Conservation (phyloP, 64 coral and sea anemone species). For the Dendrophyllia cribrosa region DNA sequence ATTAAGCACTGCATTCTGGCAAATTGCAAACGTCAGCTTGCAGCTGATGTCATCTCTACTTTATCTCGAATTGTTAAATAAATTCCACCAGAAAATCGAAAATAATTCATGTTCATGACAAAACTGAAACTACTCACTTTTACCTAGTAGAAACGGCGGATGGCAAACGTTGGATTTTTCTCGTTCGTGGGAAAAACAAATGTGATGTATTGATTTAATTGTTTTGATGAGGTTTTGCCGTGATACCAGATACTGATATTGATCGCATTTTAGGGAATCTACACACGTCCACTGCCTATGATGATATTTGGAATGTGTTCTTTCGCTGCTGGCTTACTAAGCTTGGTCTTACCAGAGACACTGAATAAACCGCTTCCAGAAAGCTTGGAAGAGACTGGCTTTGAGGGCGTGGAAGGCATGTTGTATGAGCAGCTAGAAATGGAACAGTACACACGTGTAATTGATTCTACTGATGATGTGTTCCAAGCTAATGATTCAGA, state of each 20-base stretch:
- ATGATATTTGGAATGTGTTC: slow-evolving; percentile 96
- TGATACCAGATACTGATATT: not conserved
- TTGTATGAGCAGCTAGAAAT: slow-evolving; percentile 79
- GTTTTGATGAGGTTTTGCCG: no score
- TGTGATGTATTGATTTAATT: no score
- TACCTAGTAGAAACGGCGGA: no score
- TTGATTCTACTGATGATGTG: slow-evolving; percentile 65
- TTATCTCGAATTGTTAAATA: no score
- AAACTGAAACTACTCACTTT: no score
- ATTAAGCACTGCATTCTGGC: no score
- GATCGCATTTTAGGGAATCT: slow-evolving; percentile 71
- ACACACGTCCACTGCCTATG: slow-evolving; percentile 92
- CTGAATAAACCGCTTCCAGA: slow-evolving; percentile 94
- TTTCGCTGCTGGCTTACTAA: slow-evolving; percentile 80
- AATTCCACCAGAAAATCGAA: no score
- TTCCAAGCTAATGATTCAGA: slow-evolving; percentile 91
- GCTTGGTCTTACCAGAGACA: slow-evolving; percentile 85
- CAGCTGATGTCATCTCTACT: no score
- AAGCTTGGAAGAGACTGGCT: slow-evolving; percentile 86
- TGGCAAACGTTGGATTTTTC: no score
- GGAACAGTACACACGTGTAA: slow-evolving; percentile 63
- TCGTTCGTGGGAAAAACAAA: no score
- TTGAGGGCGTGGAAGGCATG: slow-evolving; percentile 39
- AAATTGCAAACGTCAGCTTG: no score
- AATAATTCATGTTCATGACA: no score